Conservation (phyloP, 92 coral and sea anemone species). For the Zoanthus gigantus region DNA sequence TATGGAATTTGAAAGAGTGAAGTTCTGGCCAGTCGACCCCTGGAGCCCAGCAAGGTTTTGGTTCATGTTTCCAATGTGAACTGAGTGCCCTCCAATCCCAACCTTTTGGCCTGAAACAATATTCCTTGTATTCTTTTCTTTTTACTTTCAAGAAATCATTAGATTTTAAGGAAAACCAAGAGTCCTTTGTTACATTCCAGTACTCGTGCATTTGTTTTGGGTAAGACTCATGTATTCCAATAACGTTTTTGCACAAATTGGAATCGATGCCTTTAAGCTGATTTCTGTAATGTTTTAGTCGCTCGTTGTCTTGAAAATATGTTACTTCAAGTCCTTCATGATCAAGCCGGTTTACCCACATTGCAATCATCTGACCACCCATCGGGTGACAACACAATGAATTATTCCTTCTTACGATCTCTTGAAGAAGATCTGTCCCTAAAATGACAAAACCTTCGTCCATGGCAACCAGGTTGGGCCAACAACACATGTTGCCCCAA, state of each 20-base stretch:
- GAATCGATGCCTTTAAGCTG: neutral
- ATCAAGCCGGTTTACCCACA: constrained; percentile 61
- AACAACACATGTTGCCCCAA: constrained; percentile 64
- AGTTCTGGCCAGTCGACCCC: constrained; percentile 54
- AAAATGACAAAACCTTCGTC: constrained; percentile 66
- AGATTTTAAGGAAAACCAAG: neutral
- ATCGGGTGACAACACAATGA: constrained; percentile 58
- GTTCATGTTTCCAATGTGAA: constrained; percentile 52
- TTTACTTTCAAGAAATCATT: constrained; percentile 26
- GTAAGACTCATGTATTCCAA: constrained; percentile 7
- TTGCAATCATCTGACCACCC: constrained; percentile 70
- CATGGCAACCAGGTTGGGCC: constrained; percentile 65
- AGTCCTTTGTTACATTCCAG: neutral
- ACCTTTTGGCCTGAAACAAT: constrained; percentile 51
- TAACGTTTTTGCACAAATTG: neutral
- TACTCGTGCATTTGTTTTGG: neutral
- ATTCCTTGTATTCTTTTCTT: constrained; percentile 41
- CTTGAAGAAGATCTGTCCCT: constrained; percentile 48
- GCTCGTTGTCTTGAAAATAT: constrained; percentile 56
- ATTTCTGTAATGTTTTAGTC: constrained; percentile 49
- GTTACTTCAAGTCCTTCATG: constrained; percentile 52
- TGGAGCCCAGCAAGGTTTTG: constrained; percentile 58
- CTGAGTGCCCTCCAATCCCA: constrained; percentile 61
- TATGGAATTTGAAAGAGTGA: constrained; percentile 16
- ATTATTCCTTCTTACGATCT: constrained; percentile 54